Evolutionary conservation across 2,113 vertebrate species (phyloP), one percentile per base, ranked within the genome.

Genomic region (Charina bottae): DNA sequence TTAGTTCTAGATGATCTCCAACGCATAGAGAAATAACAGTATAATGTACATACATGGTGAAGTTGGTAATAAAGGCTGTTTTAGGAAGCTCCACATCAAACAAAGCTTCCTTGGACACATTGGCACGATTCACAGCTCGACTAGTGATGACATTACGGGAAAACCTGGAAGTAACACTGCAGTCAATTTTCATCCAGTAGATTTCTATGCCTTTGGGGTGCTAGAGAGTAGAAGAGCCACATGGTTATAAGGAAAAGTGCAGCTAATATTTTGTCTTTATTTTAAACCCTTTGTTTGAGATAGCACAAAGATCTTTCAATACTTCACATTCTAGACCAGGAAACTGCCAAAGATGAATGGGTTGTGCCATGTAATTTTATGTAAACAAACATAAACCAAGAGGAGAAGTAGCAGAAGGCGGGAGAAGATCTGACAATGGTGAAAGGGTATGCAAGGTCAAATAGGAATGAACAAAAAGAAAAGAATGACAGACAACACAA

Each of bases 21-120:
- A 42, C 59, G 55, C 37, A 56, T 4, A 42, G 1, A 58, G 4
- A 87, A 58, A 58, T 33, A 87, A 12, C 33, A 90, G 89, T 54
- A 11, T 68, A 21, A 68, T 91, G 53, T 90, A 98, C 99, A 7
- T 93, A 99, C 99, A 99, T 98, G 97, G 95, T 98, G 92, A 99
- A 99, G 96, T 98, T 98, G 92, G 98, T 98, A 96, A 99, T 99
- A 97, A 99, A 99, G 94, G 99, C 99, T 9, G 98, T 98, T 94
- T 99, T 99, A 83, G 99, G 99, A 84, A 99, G 98, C 15, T 97
- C 98, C 94, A 99, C 98, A 1, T 99, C 97, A 42, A 99, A 99
- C 93, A 97, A 72, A 28, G 98, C 97, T 97, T 99, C 98, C 94
- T 96, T 98, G 83, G 98, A 97, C 7, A 94, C 64, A 0, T 98